Base-by-base conservation (phyloP, 2,888 invertebrate species). In the Charanyca ferruginea region DNA sequence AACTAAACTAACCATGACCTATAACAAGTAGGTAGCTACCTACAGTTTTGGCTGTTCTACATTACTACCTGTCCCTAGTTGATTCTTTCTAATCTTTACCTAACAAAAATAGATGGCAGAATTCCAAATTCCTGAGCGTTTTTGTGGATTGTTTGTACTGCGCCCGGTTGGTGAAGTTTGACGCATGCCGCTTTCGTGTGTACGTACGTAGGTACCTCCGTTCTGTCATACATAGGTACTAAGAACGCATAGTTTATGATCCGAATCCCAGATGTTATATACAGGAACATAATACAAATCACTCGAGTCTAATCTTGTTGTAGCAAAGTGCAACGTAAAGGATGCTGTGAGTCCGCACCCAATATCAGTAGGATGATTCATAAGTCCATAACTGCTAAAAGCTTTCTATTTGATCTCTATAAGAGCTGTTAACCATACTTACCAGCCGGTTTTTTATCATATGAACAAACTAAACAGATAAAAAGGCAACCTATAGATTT, bases 91-190 rank as follows among this genome's bases (percentile, higher is more conserved):
- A 81, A 80, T 76, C 79, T 80, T 73, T 80, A n/a, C n/a, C n/a
- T n/a, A 81, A 73, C 78, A 84, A 87, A 85, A 86, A 87, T 84
- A 81, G 72, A 79, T 94, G 94, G 94, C 94, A 93, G 73, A 73
- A 85, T 87, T 94, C 94, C 94, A 94, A 93, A 91, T 91, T 89
- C 88, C 89, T 85, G 77, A 87, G 85, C 85, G 88, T 91, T 91
- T 91, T 91, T 89, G 86, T 85, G 87, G 86, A 91, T 92, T 93
- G 93, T 93, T 93, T 93, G 93, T 88, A 90, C 87, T 90, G 86
- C 85, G 86, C 80, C 82, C 84, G 83, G 84, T 83, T 48, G 83
- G 85, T 87, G 83, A 85, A 81, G 85, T 86, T 91, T 92, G 92
- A 93, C 91, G 92, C 86, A 90, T 85, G 74, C 77, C 84, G 80